phyloP scores from a whole-genome alignment of 92 coral and sea anemone genomes.

The Actinostola sp. region DNA sequence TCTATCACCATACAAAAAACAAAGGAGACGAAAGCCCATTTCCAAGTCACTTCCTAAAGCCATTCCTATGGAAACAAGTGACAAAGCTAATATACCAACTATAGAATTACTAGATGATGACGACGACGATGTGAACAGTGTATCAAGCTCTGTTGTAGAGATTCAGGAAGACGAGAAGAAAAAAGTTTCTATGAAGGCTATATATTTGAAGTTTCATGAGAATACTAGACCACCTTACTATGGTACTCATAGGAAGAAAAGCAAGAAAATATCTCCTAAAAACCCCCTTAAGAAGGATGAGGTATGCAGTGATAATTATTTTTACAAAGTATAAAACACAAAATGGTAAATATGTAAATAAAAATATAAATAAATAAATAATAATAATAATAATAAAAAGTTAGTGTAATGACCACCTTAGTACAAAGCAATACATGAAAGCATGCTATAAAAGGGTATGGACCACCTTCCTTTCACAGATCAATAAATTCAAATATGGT shows the following conservation, averaged over 20 bases:
- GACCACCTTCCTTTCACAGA: too few species aligned
- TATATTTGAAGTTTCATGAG: conserved; percentile 77
- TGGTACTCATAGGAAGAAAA: conserved; percentile 90
- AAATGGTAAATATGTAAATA: too few species aligned
- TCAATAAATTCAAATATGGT: too few species aligned
- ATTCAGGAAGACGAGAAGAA: conserved; percentile 42
- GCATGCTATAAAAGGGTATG: too few species aligned
- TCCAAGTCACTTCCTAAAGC: neutral
- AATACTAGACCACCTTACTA: conserved; percentile 93
- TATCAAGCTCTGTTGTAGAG: conserved; percentile 55
- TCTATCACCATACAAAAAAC: conserved; percentile 38
- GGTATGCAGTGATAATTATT: conserved; percentile 22
- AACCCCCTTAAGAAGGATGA: conserved; percentile 83
- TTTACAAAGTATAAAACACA: too few species aligned
- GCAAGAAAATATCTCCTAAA: conserved; percentile 74
- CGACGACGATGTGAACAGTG: conserved; percentile 62
- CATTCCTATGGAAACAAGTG: conserved; percentile 11
- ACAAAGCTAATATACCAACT: neutral
- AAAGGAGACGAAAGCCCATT: conserved; percentile 7
- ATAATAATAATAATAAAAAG: too few species aligned
- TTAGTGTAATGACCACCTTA: too few species aligned
- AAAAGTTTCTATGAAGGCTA: conserved; percentile 47
- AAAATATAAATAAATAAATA: too few species aligned
- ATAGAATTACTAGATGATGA: conserved; percentile 37
- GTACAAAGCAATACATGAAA: too few species aligned